These are phyloP conservation scores for Meteorus cinctellus DNA, from an alignment of 2,888 invertebrate species.

Conservation along the genomic window DNA sequence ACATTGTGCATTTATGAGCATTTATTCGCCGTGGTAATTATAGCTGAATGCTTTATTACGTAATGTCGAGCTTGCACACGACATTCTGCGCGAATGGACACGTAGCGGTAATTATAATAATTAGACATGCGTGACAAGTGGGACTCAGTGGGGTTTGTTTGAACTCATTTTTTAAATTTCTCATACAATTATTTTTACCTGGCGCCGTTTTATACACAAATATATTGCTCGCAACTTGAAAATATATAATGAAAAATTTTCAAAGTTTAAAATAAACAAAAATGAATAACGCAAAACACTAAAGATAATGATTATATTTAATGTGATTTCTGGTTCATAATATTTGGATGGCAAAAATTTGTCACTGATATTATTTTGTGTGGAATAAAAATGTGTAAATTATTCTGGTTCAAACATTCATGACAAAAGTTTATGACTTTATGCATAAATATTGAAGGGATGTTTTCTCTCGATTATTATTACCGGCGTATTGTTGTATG, in stretches of 20 bases:
- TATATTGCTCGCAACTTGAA: background rate
- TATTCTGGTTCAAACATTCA: no score
- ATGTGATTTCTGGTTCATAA: no score
- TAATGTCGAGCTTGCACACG: constrained; percentile 4
- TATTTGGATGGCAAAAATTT: no score
- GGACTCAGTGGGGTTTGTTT: constrained; percentile 2
- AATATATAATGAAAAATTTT: background rate
- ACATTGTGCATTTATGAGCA: background rate
- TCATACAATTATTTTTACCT: constrained; percentile 19
- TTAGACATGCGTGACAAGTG: constrained; percentile 23
- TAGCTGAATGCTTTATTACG: constrained; percentile 2
- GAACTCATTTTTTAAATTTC: constrained; percentile 13
- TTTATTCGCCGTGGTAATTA: background rate
- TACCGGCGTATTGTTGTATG: no score
- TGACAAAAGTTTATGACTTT: no score
- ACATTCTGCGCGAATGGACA: constrained; percentile 18
- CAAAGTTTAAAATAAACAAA: background rate
- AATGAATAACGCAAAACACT: no score
- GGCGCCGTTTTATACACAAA: background rate
- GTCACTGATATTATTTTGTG: no score
- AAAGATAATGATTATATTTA: no score
- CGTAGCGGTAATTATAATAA: constrained; percentile 25
- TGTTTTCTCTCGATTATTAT: no score
- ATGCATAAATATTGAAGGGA: no score
- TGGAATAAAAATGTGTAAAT: no score